Base-by-base conservation (phyloP, 2,888 invertebrate genomes). In the Melipona bicolor region DNA sequence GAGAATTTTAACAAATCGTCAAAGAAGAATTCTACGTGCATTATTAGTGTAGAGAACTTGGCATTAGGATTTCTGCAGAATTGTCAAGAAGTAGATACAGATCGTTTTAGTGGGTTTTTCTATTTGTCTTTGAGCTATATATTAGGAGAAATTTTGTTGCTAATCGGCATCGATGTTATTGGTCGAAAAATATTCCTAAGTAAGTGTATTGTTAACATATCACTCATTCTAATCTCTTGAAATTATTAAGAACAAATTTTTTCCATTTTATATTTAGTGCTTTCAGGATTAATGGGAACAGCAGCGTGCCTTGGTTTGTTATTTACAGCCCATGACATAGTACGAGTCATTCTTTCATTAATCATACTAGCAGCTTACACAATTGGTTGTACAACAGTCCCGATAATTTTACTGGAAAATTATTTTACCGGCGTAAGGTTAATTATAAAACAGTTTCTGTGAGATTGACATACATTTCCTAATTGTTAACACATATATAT, bases 351-450 rank as follows among this genome's bases (percentile, higher is more conserved):
- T 49, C 76, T 91, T 21, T 89, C 88, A 11, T 74, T 82, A 32
- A 81, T 90, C 54, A 84, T 90, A 61, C 82, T 92, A 50, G 85
- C 88, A 43, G 81, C 91, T 13, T 92, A 91, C 70, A 87, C 91
- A 2, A 87, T 91, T 52, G 80, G 88, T 32, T 77, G 86, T 36
- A 92, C 92, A 32, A 85, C 89, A 21, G 83, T 82, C 17, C 84
- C 80, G 50, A 85, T 90, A 62, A 43, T 89, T 19, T 70, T 92
- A 50, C 74, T 91, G 72, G 92, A 92, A 80, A 91, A 89, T 87
- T 92, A 92, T 87, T 92, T 91, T 49, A 92, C 92, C 32, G 86
- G 88, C 50, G 80, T 91, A 67, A 92, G 92, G 92, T 92, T 62
- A 54, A 84, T 83, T 52, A 65, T 50, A n/a, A 36, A 65, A 72